Base-by-base conservation (phyloP, 1,140 invertebrate species). In the Lepidurus arcticus region DNA sequence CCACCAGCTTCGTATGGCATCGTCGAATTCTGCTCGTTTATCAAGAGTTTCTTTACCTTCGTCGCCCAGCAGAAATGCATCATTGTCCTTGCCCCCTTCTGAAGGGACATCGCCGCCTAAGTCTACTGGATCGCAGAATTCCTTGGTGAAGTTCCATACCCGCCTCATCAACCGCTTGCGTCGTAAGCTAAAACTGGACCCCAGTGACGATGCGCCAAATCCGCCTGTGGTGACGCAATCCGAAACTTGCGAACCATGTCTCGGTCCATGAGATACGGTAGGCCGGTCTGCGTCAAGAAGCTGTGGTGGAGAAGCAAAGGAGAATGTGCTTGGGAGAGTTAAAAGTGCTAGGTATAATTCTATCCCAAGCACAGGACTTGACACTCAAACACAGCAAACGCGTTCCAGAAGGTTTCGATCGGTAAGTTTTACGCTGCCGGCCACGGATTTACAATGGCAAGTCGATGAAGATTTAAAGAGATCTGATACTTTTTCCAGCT, bases 361-460 rank as follows among this genome's bases (percentile, higher is more conserved):
- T 65, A 16, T 7, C 1, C 53, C 53, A 9, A 16, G 53, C 53
- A 21, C 13, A 21, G 53, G 53, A 9, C 6, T 21, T 47, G 45
- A 10, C 10, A 11, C 45, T 65, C 53, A 65, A 7, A n/a, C 21
- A 34, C 34, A 34, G 53, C 53, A 9, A n/a, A 21, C 6, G 6
- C 53, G 53, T 65, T 65, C 53, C 6, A 13, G 53, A 65, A 65
- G 53, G 53, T 65, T 65, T 65, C 53, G 53, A 65, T 65, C 53
- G 6, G 53, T 65, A 65, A 65, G 53, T 65, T 65, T 65, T 21
- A 65, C 53, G 53, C 53, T 65, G 21, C 53, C 53, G 53, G 53
- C 53, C 53, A 9, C 8, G 8, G 21, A 7, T 21, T 9, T 21
- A 65, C 16, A 65, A 13, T 65, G 53, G 53, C 13, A 65, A 11